These are phyloP conservation scores for Monopis laevigella DNA, from an alignment of 2,888 invertebrate genomes.

Conservation along the genomic window DNA sequence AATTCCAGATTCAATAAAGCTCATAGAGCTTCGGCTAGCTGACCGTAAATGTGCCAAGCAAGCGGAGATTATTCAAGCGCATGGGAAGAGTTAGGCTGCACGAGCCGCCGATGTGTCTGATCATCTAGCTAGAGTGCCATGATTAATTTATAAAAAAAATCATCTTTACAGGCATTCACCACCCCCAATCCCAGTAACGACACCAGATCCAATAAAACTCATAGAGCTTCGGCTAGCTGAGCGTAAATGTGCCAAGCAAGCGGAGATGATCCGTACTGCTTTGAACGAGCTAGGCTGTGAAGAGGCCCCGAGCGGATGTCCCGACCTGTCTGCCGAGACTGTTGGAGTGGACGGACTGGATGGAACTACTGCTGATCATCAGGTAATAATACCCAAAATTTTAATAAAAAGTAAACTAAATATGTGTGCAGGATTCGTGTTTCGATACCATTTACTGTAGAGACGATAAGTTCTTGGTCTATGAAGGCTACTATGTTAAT, in stretches of 20 bases:
- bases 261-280: conserved; percentile 86
- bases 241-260: conserved; percentile 82
- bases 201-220: conserved; percentile 74
- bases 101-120: no score
- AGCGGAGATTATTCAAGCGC: conserved; percentile 86
- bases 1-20: conserved; percentile 75
- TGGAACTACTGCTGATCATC: conserved; percentile 71
- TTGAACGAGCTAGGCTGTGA: conserved; percentile 88
- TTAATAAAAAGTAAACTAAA: no score
- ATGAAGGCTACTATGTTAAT: no score
- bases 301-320: conserved; percentile 85
- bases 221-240: conserved; percentile 85
- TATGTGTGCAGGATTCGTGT: no score
- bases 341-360: conserved; percentile 70
- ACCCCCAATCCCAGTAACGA: conserved; percentile 53
- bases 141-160: no score
- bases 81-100: conserved; percentile 84
- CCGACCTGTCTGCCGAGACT: conserved; percentile 83
- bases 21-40: conserved; percentile 82
- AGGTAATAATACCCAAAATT: conserved; percentile 64
- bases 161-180: conserved; percentile 50
- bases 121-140: no score
- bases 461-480: no score
- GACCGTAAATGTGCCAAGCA: conserved; percentile 86
- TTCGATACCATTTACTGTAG: no score